phyloP scores from a whole-genome alignment of 2,113 vertebrate species.

The Bothrops jararaca region DNA sequence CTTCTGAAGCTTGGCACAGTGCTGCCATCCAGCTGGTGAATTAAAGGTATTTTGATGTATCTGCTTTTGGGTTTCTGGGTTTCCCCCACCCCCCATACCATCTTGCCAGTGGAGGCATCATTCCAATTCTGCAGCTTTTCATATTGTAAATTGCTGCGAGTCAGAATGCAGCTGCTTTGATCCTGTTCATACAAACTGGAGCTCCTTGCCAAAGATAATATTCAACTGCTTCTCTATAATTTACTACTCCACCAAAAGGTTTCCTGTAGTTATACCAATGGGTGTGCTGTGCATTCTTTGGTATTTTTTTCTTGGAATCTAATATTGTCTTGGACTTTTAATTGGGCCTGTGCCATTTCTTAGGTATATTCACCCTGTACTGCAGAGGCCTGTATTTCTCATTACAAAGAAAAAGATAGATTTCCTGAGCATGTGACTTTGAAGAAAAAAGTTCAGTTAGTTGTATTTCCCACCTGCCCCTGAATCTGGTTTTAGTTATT shows the following conservation, averaged over 20 bases:
- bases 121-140: conserved; percentile 41
- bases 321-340: conserved; percentile 37
- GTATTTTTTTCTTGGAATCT: conserved; percentile 43
- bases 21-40: not conserved
- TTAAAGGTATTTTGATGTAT: not conserved
- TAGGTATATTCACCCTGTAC: conserved; percentile 46
- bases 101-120: conserved; percentile 9
- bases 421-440: conserved; percentile 1
- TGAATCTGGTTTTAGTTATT: conserved; percentile 27
- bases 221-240: conserved; percentile 59
- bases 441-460: conserved; percentile 26
- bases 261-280: conserved; percentile 57
- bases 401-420: not conserved
- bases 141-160: conserved; percentile 22
- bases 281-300: conserved; percentile 52
- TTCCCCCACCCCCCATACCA: not conserved
- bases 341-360: conserved; percentile 51
- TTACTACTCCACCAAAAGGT: conserved; percentile 51
- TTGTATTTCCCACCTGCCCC: not conserved
- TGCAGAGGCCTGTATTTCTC: conserved; percentile 13
- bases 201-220: conserved; percentile 65
- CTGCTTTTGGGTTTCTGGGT: conserved; percentile 26
- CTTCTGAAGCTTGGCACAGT: not conserved
- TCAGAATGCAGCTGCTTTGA: conserved; percentile 35
- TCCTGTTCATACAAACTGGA: conserved; percentile 48